Conservation (phyloP, 1,140 invertebrate genomes). For the Sarcophaga bullata region DNA sequence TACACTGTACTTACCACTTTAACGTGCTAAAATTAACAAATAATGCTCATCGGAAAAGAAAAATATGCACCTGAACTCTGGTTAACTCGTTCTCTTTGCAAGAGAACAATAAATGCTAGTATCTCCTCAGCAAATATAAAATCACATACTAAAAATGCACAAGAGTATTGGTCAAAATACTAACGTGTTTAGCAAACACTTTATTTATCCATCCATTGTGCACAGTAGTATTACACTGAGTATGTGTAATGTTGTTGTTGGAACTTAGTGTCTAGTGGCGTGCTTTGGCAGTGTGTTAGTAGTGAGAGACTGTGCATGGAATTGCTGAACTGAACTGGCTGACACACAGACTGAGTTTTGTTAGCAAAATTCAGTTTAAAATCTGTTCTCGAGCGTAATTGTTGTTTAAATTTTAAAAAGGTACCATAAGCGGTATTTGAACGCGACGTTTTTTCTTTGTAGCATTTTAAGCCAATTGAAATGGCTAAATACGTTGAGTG, state of each 20-base stretch:
- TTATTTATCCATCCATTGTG: too few relatives aligned
- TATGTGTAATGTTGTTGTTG: neutral
- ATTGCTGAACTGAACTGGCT: neutral
- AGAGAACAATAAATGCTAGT: neutral
- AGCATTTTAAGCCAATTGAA: constrained; percentile 42
- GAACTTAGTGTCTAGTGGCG: neutral
- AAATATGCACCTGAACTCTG: neutral
- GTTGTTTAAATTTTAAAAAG: constrained; percentile 23
- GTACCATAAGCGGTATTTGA: constrained; percentile 8
- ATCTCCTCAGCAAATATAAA: neutral
- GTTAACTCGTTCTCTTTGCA: neutral
- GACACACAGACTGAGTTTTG: neutral
- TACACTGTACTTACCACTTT: neutral
- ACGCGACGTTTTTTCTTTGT: neutral
- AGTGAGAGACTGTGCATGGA: neutral
- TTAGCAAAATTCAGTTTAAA: constrained; percentile 34
- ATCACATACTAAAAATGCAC: neutral
- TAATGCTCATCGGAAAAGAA: too few relatives aligned
- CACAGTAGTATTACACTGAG: neutral
- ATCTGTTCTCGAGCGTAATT: constrained; percentile 39
- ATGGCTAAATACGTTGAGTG: constrained; percentile 13
- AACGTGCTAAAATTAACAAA: neutral
- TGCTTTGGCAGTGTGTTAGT: neutral
- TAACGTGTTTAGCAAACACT: neutral
- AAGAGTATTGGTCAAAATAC: neutral